These are phyloP conservation scores for Halcyon chelicuti DNA, from an alignment of 2,797 vertebrate species.

Conservation along the genomic window DNA sequence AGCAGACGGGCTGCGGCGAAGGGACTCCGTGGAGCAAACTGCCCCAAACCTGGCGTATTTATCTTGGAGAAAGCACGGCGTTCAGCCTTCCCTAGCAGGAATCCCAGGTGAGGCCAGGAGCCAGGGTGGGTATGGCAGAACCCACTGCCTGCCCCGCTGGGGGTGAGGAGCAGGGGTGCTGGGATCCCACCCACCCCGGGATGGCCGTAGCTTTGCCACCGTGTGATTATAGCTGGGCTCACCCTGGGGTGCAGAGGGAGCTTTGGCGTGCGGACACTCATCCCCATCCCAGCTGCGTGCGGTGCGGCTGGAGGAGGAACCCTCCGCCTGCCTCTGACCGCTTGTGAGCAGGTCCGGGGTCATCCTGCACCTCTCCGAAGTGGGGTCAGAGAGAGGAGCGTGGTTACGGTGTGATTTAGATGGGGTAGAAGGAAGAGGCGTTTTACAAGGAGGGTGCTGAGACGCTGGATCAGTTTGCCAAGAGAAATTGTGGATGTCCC, in stretches of 20 bases:
- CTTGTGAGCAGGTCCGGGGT: background rate
- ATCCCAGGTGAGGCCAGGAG: background rate
- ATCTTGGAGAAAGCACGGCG: rapidly evolving
- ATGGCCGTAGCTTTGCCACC: background rate
- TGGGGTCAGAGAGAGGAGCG: rapidly evolving
- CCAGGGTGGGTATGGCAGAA: background rate
- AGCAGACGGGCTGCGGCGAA: background rate
- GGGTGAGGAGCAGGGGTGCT: background rate
- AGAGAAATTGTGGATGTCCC: background rate
- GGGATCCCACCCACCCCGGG: rapidly evolving
- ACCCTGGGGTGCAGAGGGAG: background rate
- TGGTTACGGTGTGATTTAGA: background rate
- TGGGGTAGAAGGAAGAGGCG: background rate
- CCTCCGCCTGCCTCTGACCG: background rate
- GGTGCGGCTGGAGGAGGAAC: background rate
- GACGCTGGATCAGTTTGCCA: background rate
- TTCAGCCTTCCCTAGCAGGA: background rate
- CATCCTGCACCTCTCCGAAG: rapidly evolving
- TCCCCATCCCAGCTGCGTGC: background rate
- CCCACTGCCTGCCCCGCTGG: background rate
- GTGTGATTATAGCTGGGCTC: rapidly evolving
- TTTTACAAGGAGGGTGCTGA: background rate
- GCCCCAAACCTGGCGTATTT: background rate
- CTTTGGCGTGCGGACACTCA: rapidly evolving
- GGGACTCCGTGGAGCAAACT: background rate